A percentile compares a stretch with the other conserved stretches of the same genome.
Evolutionary conservation across 1,140 invertebrate species (phyloP).

Genomic region (Drosophila punjabiensis): DNA sequence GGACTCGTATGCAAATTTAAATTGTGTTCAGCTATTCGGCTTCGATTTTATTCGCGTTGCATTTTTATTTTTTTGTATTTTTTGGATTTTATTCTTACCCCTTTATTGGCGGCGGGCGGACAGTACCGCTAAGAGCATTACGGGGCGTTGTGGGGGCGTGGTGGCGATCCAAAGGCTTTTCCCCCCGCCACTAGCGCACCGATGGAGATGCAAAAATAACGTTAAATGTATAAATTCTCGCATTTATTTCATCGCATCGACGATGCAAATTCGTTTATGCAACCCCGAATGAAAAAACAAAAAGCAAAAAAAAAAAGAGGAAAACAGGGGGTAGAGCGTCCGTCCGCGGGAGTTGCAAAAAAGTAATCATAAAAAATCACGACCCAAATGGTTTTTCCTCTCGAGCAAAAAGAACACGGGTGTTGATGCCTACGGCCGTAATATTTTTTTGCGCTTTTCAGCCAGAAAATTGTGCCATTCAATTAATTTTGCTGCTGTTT

Average conservation of each 20-base stretch:
- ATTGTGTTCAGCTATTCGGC: slow-evolving; percentile 22
- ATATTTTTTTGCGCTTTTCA: slow-evolving; percentile 55
- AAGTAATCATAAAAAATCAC: slow-evolving; percentile 63
- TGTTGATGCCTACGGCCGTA: slow-evolving; percentile 35
- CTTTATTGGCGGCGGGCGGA: slow-evolving; percentile 22
- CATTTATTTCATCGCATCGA: slow-evolving; percentile 59
- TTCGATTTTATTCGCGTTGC: slow-evolving; percentile 10
- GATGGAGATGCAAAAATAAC: slow-evolving; percentile 43
- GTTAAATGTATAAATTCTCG: slow-evolving; percentile 59
- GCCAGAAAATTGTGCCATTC: slow-evolving; percentile 69
- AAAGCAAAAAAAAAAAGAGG: neutral
- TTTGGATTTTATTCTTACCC: slow-evolving; percentile 10
- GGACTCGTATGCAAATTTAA: slow-evolving; percentile 44
- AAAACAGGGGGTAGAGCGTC: no score
- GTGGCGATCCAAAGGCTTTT: slow-evolving; percentile 16
- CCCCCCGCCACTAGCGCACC: neutral
- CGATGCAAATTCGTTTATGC: slow-evolving; percentile 65
- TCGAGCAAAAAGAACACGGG: slow-evolving; percentile 27
- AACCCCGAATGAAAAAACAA: slow-evolving; percentile 16
- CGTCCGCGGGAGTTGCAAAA: slow-evolving; percentile 18
- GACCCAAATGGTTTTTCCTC: slow-evolving; percentile 43
- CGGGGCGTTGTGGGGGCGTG: slow-evolving; percentile 11
- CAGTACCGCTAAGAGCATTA: slow-evolving; percentile 46
- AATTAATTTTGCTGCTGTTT: slow-evolving; percentile 69
- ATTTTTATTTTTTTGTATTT: slow-evolving; percentile 3